A percentile compares a stretch with the other conserved stretches of the same genome.
phyloP scores from a whole-genome alignment of 2,797 vertebrate genomes.

The Xerus rutilus region DNA sequence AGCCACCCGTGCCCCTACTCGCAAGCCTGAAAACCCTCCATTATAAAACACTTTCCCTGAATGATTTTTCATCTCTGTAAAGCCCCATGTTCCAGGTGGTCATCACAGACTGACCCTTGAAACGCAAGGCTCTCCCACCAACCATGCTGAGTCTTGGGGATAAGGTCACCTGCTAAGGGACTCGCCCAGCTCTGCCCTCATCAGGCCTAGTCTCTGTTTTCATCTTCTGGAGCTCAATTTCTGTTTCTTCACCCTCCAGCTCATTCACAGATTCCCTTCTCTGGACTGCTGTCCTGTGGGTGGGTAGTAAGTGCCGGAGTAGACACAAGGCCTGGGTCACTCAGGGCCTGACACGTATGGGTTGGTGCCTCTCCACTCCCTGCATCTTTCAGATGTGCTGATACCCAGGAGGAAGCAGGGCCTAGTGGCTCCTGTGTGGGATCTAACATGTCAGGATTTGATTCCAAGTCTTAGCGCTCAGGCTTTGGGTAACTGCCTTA shows the following conservation, averaged over 20 bases:
- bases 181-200: not conserved
- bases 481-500: not conserved
- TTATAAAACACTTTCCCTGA: fast-evolving
- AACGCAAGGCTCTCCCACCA: not conserved
- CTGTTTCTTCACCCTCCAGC: not conserved
- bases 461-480: fast-evolving
- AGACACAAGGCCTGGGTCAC: fast-evolving
- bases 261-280: not conserved
- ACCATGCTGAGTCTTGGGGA: fast-evolving
- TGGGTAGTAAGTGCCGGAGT: too few species aligned
- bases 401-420: not conserved
- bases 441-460: too few species aligned
- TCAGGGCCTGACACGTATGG: too few species aligned
- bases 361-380: too few species aligned
- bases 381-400: not conserved
- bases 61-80: too few species aligned
- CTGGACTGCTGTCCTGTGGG: fast-evolving
- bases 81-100: not conserved
- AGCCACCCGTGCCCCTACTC: not conserved
- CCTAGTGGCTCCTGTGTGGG: not conserved
- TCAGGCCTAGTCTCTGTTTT: not conserved
- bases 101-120: not conserved
- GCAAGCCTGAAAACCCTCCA: not conserved
- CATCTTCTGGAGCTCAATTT: not conserved
- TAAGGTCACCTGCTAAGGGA: not conserved